phyloP scores from a whole-genome alignment of 2,888 invertebrate species.

The Drosophila merina region DNA sequence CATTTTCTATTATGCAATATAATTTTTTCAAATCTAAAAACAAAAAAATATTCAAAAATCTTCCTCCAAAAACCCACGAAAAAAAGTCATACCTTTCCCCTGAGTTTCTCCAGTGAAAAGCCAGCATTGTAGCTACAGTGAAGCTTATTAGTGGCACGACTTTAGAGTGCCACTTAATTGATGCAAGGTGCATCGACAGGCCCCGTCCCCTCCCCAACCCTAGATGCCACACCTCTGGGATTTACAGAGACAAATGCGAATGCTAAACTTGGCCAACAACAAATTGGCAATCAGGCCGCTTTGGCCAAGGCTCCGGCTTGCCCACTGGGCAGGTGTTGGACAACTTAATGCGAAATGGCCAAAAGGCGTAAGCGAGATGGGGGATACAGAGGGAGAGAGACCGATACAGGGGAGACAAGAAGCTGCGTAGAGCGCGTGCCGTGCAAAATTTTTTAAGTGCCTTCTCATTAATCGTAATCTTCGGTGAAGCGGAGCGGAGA shows the following conservation, averaged over 20 bases:
- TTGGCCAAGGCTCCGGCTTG: conserved; percentile 34
- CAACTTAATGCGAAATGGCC: conserved; percentile 40
- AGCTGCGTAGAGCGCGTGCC: conserved; percentile 73
- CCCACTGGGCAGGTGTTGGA: conserved; percentile 54
- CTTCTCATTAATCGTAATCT: conserved; percentile 83
- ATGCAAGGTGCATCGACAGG: conserved; percentile 54
- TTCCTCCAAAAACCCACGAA: no score
- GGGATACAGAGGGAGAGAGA: neutral
- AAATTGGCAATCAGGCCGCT: conserved; percentile 79
- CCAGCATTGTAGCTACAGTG: neutral
- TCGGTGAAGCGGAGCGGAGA: conserved; percentile 43
- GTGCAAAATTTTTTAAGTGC: conserved; percentile 68
- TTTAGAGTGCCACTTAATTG: conserved; percentile 62
- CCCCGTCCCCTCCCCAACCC: neutral
- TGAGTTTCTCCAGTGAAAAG: no score
- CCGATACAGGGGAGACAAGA: neutral
- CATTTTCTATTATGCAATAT: no score
- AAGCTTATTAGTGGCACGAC: conserved; percentile 22
- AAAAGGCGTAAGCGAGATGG: neutral
- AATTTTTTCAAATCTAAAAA: no score
- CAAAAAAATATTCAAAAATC: no score
- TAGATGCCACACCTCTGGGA: conserved; percentile 47
- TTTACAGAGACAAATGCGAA: conserved; percentile 71
- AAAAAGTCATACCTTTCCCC: no score
- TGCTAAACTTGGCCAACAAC: conserved; percentile 57